Percentiles rank a stretch among this genome's conserved stretches.
These are phyloP conservation scores for Notolabrus celidotus DNA, from an alignment of 2,797 vertebrate genomes.

Conservation along the genomic window DNA sequence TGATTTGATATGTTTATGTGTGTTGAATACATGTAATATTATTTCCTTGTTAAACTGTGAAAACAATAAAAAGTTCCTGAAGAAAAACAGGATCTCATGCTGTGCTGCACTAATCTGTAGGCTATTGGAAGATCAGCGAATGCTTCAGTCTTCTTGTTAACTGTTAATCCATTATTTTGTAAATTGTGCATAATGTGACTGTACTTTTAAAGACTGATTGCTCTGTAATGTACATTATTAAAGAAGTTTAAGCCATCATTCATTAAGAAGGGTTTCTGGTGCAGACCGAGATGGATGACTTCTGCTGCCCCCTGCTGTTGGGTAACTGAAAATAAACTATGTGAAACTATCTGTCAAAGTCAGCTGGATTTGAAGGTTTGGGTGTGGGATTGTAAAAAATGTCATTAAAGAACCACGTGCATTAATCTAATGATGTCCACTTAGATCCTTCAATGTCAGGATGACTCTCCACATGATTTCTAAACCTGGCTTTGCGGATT, in stretches of 20 bases:
- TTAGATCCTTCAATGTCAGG: not conserved
- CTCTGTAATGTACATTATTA: not conserved
- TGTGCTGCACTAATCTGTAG: too few relatives aligned
- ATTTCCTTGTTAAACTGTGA: too few relatives aligned
- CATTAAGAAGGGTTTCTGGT: not conserved
- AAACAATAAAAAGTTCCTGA: too few relatives aligned
- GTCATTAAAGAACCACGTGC: not conserved
- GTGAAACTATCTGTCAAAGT: not conserved
- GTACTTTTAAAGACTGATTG: slow-evolving; percentile 5
- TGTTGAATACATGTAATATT: too few relatives aligned
- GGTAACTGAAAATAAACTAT: not conserved
- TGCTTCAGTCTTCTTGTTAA: too few relatives aligned
- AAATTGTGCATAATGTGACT: not conserved
- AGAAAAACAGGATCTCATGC: too few relatives aligned
- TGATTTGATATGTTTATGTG: too few relatives aligned
- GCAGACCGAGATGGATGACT: slow-evolving; percentile 22
- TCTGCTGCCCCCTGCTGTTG: slow-evolving; percentile 70
- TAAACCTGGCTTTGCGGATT: not conserved
- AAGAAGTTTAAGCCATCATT: not conserved
- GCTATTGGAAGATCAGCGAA: too few relatives aligned
- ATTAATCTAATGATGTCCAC: not conserved
- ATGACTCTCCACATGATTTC: too few relatives aligned
- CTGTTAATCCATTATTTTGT: too few relatives aligned
- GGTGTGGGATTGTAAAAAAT: not conserved
- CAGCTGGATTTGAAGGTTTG: not conserved